phyloP scores from a whole-genome alignment of 37 sponge, comb jelly and placozoan species.

The Tethya wilhelma region DNA sequence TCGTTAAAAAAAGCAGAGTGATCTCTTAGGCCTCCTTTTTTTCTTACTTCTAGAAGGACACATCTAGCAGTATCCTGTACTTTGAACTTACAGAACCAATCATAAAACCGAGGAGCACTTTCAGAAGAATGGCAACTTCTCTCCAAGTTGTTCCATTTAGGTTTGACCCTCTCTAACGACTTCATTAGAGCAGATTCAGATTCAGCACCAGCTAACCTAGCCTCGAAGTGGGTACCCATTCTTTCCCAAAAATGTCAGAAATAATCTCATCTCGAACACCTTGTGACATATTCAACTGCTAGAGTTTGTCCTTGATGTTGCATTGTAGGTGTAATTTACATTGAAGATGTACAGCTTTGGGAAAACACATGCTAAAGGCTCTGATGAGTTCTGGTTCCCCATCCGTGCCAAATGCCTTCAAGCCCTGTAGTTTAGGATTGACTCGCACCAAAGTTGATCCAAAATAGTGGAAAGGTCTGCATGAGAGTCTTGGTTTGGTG shows the following conservation, averaged over 20 bases:
- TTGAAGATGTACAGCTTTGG: conserved; percentile 31
- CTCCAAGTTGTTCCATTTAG: conserved; percentile 29
- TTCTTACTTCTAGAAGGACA: background rate
- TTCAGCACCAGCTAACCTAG: conserved; percentile 22
- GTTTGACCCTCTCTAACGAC: background rate
- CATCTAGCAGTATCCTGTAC: conserved; percentile 4
- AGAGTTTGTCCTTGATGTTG: conserved; percentile 41
- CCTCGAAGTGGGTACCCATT: conserved; percentile 18
- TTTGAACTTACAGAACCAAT: conserved; percentile 31
- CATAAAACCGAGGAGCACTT: conserved; percentile 10
- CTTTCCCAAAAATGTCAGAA: conserved; percentile 36
- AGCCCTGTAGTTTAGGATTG: conserved; percentile 1
- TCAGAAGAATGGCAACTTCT: background rate
- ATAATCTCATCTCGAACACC: background rate
- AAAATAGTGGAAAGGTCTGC: conserved; percentile 28
- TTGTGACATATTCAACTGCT: background rate
- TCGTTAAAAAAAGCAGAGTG: conserved; percentile 5
- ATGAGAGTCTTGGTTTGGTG: conserved; percentile 40
- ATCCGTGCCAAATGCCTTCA: conserved; percentile 38
- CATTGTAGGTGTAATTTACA: conserved; percentile 27
- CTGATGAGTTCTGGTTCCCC: conserved; percentile 42
- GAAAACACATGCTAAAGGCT: conserved; percentile 18
- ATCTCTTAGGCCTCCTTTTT: background rate
- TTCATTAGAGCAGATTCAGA: background rate
- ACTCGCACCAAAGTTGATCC: conserved; percentile 26